A percentile compares a stretch with the other conserved stretches of the same genome.
Evolutionary conservation across 2,888 invertebrate genomes (phyloP).

Genomic region (Trissoscelio sp.): DNA sequence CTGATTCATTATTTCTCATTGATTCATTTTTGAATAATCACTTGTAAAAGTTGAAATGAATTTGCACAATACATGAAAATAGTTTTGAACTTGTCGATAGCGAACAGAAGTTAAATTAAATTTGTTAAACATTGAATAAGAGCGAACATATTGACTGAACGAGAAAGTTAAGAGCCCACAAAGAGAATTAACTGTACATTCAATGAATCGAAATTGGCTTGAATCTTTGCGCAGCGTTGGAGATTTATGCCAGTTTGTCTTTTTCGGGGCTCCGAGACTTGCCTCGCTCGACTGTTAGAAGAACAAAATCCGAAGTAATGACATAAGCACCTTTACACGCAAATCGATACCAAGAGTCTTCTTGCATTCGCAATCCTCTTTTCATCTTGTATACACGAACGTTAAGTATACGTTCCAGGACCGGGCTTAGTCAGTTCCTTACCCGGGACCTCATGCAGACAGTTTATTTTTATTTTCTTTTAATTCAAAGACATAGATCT

Average conservation of each 20-base stretch:
- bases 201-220: slow-evolving; percentile 29
- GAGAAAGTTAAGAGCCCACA: slow-evolving; percentile 19
- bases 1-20: too few relatives aligned
- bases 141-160: slow-evolving; percentile 9
- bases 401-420: slow-evolving; percentile 25
- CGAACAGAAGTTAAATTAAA: background rate
- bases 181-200: slow-evolving; percentile 34
- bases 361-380: slow-evolving; percentile 45
- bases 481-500: too few relatives aligned
- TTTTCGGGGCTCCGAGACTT: slow-evolving; percentile 1
- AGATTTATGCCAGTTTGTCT: slow-evolving; percentile 6
- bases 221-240: slow-evolving; percentile 4
- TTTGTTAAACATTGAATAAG: slow-evolving; percentile 10
- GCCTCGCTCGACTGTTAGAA: slow-evolving; percentile 16
- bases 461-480: background rate
- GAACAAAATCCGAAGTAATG: slow-evolving; percentile 50
- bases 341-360: slow-evolving; percentile 48
- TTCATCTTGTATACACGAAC: slow-evolving; percentile 22
- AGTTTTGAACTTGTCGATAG: background rate
- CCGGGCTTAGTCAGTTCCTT: slow-evolving; percentile 8
- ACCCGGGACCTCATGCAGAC: slow-evolving; percentile 15
- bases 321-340: slow-evolving; percentile 49
- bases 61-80: too few relatives aligned
- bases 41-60: too few relatives aligned
- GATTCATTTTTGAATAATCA: too few relatives aligned